phyloP scores from a whole-genome alignment of 1,140 invertebrate species.

The Antheraea mylitta region DNA sequence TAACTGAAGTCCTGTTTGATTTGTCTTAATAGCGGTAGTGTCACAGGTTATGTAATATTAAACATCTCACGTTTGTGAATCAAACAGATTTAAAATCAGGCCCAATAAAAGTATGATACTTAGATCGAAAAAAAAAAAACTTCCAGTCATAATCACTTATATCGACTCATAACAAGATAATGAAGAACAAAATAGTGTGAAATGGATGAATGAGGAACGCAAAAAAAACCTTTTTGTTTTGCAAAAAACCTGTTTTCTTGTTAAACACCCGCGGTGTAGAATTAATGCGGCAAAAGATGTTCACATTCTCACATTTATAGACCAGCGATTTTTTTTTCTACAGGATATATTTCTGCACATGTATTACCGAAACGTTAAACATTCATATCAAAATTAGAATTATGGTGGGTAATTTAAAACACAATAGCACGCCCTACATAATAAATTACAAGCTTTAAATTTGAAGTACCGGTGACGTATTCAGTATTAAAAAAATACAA shows the following conservation, averaged over 20 bases:
- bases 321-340: not conserved
- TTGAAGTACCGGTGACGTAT: slow-evolving; percentile 43
- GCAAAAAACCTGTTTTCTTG: slow-evolving; percentile 30
- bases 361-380: not conserved
- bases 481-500: slow-evolving; percentile 42
- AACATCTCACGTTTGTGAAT: too few relatives aligned
- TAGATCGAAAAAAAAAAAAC: slow-evolving; percentile 5
- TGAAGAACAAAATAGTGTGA: slow-evolving; percentile 46
- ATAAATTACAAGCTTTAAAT: slow-evolving; percentile 22
- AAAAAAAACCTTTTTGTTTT: slow-evolving; percentile 29
- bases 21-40: too few relatives aligned
- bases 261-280: slow-evolving; percentile 53
- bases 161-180: slow-evolving; percentile 11
- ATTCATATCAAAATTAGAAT: slow-evolving; percentile 18
- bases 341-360: not conserved
- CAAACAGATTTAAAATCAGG: too few relatives aligned
- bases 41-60: too few relatives aligned
- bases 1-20: too few relatives aligned
- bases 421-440: slow-evolving; percentile 10
- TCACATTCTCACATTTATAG: not conserved
- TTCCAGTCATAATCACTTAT: slow-evolving; percentile 11
- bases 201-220: slow-evolving; percentile 40
- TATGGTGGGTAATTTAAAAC: slow-evolving; percentile 6
- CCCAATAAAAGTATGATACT: too few relatives aligned
- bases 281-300: slow-evolving; percentile 51